phyloP scores from a whole-genome alignment of 2,888 invertebrate species.

The Keiferia lycopersicella region DNA sequence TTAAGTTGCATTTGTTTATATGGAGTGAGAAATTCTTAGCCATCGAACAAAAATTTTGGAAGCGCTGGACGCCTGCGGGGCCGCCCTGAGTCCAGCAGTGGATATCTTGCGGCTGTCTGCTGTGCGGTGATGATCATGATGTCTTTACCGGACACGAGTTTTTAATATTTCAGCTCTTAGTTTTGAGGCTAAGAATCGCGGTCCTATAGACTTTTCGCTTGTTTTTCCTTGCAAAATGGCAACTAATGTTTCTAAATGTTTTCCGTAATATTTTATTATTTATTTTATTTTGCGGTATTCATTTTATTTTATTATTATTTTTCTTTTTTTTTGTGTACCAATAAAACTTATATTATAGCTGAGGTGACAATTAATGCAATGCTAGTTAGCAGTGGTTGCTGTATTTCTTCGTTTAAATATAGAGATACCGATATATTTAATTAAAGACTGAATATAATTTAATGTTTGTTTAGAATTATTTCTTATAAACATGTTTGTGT shows the following conservation, averaged over 20 bases:
- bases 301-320: too few relatives aligned
- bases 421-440: constrained; percentile 59
- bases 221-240: neutral
- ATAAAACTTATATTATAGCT: too few relatives aligned
- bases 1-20: constrained; percentile 3
- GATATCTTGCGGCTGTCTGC: too few relatives aligned
- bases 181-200: neutral
- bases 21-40: too few relatives aligned
- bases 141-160: too few relatives aligned
- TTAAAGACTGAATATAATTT: constrained; percentile 75
- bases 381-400: neutral
- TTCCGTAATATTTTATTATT: neutral
- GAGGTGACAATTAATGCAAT: neutral
- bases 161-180: neutral
- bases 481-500: constrained; percentile 55
- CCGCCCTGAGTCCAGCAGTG: too few relatives aligned
- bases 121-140: too few relatives aligned
- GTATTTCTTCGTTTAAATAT: constrained; percentile 56
- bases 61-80: too few relatives aligned
- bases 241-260: neutral
- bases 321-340: too few relatives aligned
- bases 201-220: neutral
- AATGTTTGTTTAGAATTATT: constrained; percentile 58
- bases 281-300: too few relatives aligned
- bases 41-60: too few relatives aligned